Evolutionary conservation across 1,140 invertebrate genomes (phyloP), one percentile per base, ranked within the genome.

Genomic region (Eufriesea mexicana): DNA sequence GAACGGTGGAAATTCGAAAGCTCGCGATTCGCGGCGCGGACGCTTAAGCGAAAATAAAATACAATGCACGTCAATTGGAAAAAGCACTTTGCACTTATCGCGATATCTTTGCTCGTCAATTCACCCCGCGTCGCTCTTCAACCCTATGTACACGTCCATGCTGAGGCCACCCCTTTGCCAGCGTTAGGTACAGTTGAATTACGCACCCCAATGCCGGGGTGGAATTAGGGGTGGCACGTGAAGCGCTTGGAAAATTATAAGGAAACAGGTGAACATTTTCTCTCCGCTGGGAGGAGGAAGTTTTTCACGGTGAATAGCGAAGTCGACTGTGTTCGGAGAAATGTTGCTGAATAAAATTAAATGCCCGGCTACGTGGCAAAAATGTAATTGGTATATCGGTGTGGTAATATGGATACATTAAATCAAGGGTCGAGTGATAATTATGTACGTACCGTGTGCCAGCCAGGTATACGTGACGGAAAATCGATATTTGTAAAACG

Each of bases 101-200:
- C 70, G 25, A 59, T 73, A 73, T 57, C 71, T n/a, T 59, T 57
- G 54, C 71, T 25, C 71, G 35, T 42, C 71, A 12, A 73, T 57
- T 68, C 75, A 45, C 51, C 64, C 64, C 51, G n/a, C 59, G 47
- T 14, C 14, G n/a, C 20, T 12, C n/a, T 25, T 66, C 74, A 49
- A 66, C 25, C 61, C 59, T 64, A 20, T 42, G 28, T 23, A 76
- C 42, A 20, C 59, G 45, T 42, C 25, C 45, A 51, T 6, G 28
- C 35, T 2, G 68, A 73, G 72, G 68, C 84, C 64, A 79, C 81
- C 89, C 86, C 70, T 83, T 62, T 85, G 84, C 89, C 81, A 84
- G 83, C 86, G 86, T 89, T 90, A 89, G 88, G 81, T 90, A 90
- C 90, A 86, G 91, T 88, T 91, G 91, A 91, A 89, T 92, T 90